Evolutionary conservation across 2,888 invertebrate species (phyloP), one percentile per base, ranked within the genome.

Genomic region (Lydus trimaculatus): DNA sequence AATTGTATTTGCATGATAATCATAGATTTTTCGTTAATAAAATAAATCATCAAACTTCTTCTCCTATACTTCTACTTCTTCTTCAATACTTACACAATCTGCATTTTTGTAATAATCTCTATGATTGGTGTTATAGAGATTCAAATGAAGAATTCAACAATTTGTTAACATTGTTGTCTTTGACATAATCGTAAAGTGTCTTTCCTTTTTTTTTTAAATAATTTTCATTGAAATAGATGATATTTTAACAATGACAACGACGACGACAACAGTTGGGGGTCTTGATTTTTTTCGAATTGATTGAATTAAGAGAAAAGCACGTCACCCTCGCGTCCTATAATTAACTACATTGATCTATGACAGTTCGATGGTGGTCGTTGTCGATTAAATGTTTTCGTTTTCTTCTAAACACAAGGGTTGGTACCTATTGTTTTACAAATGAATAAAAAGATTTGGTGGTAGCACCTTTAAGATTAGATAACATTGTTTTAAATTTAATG

Each of bases 261-360:
- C n/a, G n/a, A n/a, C n/a, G n/a, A n/a, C n/a, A n/a, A n/a, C 17
- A 20, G 20, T n/a, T 43, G 23, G 25, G 23, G 52, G 52, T 52
- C 25, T 25, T 48, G 20, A 4, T 20, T 48, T 39, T 52, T 23
- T 52, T 52, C 52, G 25, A 52, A 25, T 52, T 52, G 52, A 52
- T 52, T 52, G 52, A 52, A 13, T 52, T 23, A 52, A 52, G 15
- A 9, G 48, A 52, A 25, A 6, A 17, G n/a, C 1, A 43, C 7
- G 43, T 25, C 52, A 52, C 52, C 52, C 52, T 52, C 7, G 1
- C 23, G 48, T 20, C 48, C 4, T 20, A 25, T 25, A 52, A 52
- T 52, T 52, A 52, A 52, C 52, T 23, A 52, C 52, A 52, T 52
- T 52, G 52, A 52, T 52, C 52, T 52, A 52, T 52, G 52, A 52